Percentiles rank a stretch among this genome's conserved stretches.
These are phyloP conservation scores for Drosophila antonietae DNA, from an alignment of 2,888 invertebrate genomes.

Conservation along the genomic window DNA sequence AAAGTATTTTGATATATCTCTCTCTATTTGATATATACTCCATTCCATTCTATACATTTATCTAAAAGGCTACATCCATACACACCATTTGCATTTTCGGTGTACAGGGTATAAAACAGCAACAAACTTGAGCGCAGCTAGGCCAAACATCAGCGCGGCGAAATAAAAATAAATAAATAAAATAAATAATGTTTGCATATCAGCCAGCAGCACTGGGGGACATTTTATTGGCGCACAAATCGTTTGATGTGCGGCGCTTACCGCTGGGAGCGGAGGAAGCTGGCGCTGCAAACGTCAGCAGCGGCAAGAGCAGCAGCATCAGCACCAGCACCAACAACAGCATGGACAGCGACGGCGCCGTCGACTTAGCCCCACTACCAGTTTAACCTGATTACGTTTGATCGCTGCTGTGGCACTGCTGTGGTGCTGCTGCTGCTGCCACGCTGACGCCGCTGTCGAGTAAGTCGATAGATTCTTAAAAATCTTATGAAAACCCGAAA, in stretches of 20 bases:
- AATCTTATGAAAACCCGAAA: constrained; percentile 45
- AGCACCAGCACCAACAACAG: constrained; percentile 33
- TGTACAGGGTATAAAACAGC: constrained; percentile 17
- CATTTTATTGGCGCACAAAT: constrained; percentile 79
- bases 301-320: constrained; percentile 18
- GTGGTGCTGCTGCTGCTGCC: constrained; percentile 15
- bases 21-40: background rate
- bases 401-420: constrained; percentile 4
- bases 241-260: constrained; percentile 74
- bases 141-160: constrained; percentile 67
- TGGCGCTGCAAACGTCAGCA: constrained; percentile 54
- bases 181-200: constrained; percentile 79
- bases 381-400: constrained; percentile 73
- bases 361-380: constrained; percentile 59
- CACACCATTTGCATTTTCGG: too few species aligned
- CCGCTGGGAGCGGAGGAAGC: constrained; percentile 59
- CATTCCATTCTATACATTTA: background rate
- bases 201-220: constrained; percentile 71
- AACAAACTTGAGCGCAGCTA: constrained; percentile 62
- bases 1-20: background rate
- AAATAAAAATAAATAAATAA: constrained; percentile 71
- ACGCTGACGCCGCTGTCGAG: constrained; percentile 13
- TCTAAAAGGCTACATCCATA: background rate
- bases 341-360: constrained; percentile 31
- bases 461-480: constrained; percentile 66